Conservation (phyloP, 2,888 invertebrate genomes). For the Cactoblastis cactorum region DNA sequence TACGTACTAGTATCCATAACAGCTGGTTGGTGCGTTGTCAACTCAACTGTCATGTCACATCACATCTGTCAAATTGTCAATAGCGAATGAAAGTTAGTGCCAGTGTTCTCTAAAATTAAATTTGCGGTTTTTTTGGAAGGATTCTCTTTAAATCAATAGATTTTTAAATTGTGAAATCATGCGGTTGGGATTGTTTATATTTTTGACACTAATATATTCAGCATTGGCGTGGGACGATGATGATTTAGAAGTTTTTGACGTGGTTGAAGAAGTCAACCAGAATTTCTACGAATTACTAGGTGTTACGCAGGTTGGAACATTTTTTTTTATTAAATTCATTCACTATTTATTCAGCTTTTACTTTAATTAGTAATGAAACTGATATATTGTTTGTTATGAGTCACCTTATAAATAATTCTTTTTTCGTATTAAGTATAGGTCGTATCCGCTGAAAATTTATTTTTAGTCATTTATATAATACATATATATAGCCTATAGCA, state of each 20-base stretch:
- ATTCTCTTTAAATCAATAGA: neutral
- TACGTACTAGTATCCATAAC: neutral
- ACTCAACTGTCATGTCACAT: neutral
- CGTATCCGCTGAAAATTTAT: too few relatives aligned
- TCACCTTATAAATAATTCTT: neutral
- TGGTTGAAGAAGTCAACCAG: conserved; percentile 96
- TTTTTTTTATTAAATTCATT: neutral
- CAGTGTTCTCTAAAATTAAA: conserved; percentile 1
- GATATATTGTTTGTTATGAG: too few relatives aligned
- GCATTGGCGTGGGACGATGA: conserved; percentile 87
- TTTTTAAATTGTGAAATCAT: conserved; percentile 23
- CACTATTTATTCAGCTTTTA: conserved; percentile 9
- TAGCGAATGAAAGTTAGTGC: neutral
- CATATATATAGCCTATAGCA: too few relatives aligned
- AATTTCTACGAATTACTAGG: conserved; percentile 96
- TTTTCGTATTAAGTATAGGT: too few relatives aligned
- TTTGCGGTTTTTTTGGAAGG: neutral
- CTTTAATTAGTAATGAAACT: too few relatives aligned
- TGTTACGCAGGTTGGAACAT: conserved; percentile 84
- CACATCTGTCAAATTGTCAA: too few relatives aligned
- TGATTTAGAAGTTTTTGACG: conserved; percentile 96
- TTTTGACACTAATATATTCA: conserved; percentile 40
- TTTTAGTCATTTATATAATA: too few relatives aligned
- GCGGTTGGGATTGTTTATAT: conserved; percentile 35
- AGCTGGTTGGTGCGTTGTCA: neutral